Percentiles rank a stretch among this genome's conserved stretches.
Conservation (phyloP, 2,888 invertebrate genomes). For the Hirtodrosophila histrioides region DNA sequence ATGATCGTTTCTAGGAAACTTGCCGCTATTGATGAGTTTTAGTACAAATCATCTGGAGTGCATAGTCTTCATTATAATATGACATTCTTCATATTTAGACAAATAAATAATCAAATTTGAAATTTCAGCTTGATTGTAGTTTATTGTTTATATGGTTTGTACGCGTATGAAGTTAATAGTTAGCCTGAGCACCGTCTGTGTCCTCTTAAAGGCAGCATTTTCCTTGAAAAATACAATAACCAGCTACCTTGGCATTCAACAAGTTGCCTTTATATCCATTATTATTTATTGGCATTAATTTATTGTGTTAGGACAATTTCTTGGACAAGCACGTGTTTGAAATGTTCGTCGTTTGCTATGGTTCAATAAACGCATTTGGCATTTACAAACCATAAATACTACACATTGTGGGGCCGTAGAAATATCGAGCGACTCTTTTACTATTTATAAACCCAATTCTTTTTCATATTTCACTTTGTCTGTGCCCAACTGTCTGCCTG, state of each 20-base stretch:
- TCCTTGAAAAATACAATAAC: too few species aligned
- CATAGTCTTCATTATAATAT: too few species aligned
- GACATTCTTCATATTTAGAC: too few species aligned
- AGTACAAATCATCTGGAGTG: too few species aligned
- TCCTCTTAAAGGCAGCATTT: too few species aligned
- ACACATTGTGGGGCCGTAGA: constrained; percentile 8
- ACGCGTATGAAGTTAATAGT: too few species aligned
- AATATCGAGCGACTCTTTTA: constrained; percentile 35
- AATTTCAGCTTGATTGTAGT: too few species aligned
- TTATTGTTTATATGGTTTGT: too few species aligned
- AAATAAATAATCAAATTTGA: too few species aligned
- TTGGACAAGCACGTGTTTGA: constrained; percentile 30
- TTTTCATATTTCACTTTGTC: constrained; percentile 43
- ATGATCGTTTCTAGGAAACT: too few species aligned
- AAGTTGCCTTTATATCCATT: constrained; percentile 22
- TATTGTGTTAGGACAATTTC: neutral
- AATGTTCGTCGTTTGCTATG: neutral
- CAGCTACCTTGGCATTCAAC: constrained; percentile 25
- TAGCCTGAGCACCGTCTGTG: too few species aligned
- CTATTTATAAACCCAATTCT: constrained; percentile 53
- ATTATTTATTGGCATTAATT: neutral
- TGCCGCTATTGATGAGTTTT: too few species aligned
- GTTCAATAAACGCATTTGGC: constrained; percentile 56
- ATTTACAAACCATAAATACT: constrained; percentile 42
- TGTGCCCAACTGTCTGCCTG: constrained; percentile 65